Evolutionary conservation across 2,797 vertebrate species (phyloP), one percentile per base, ranked within the genome.

Genomic region (Borostomias antarcticus): DNA sequence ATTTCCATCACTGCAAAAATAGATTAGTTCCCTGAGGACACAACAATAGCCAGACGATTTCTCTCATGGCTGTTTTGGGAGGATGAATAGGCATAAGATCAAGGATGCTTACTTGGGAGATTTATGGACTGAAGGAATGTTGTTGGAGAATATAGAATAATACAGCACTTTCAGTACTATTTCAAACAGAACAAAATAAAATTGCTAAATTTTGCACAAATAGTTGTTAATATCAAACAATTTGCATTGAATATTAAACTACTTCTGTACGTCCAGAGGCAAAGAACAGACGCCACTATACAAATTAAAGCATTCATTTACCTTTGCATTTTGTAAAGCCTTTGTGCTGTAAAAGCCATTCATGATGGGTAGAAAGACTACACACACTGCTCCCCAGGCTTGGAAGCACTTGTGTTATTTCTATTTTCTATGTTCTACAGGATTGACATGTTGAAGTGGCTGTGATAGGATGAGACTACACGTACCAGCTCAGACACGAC

Each of bases 1-100:
- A 90, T 92, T 89, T 90, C 85, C 88, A 86, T 90, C 87, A 82
- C 83, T 81, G 84, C 85, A 89, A 84, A 91, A 91, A 91, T 87
- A 88, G 89, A 91, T 91, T 90, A 87, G 80, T 83, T 91, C 88
- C 82, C 83, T 75, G 82, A 83, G 82, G 85, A 81, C 82, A 82
- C 79, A 81, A 91, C 89, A 92, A 92, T 88, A 67, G 87, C 82
- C 63, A 80, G 74, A 76, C 84, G 81, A 89, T 90, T 69, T 65
- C 80, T 85, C 81, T 82, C 28, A 5, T 62, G 4, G 11, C 15
- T 81, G 62, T 69, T 72, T 47, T 52, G 73, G 74, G 78, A 78
- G 75, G 82, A 86, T 45, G 86, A 73, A 89, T 78, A 79, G 78
- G 87, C 82, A 86, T 83, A 87, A 89, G 83, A 89, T 81, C 83